Evolutionary conservation across 2,888 invertebrate genomes (phyloP).

Genomic region (Leucophora obtusa): DNA sequence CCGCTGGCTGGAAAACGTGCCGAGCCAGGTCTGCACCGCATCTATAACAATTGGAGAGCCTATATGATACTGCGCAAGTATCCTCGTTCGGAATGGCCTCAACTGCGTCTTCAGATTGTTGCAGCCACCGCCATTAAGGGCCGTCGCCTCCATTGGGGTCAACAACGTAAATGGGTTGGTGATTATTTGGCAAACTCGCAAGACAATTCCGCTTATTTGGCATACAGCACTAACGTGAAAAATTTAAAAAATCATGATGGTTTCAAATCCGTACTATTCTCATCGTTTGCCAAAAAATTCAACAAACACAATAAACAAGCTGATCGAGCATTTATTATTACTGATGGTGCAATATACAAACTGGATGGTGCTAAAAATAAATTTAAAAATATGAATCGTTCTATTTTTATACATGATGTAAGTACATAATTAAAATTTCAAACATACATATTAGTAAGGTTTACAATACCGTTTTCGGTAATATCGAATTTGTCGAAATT

Average conservation of each 20-base stretch:
- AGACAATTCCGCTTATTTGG: conserved; percentile 84
- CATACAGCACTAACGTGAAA: conserved; percentile 84
- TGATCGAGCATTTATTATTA: conserved; percentile 92
- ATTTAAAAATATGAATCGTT: conserved; percentile 92
- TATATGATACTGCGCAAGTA: conserved; percentile 90
- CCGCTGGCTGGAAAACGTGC: conserved; percentile 84
- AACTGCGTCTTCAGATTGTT: conserved; percentile 88
- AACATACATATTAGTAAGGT: too few relatives aligned
- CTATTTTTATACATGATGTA: conserved; percentile 88
- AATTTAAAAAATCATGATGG: conserved; percentile 84
- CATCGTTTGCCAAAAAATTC: conserved; percentile 77
- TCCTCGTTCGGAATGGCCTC: conserved; percentile 91
- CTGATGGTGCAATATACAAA: conserved; percentile 91
- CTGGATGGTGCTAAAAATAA: conserved; percentile 86
- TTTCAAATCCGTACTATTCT: conserved; percentile 81
- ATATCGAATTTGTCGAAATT: too few relatives aligned
- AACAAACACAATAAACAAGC: conserved; percentile 86
- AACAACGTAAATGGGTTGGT: conserved; percentile 88
- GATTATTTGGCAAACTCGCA: conserved; percentile 86
- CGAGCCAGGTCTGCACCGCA: conserved; percentile 81
- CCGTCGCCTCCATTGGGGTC: conserved; percentile 84
- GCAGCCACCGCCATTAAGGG: conserved; percentile 87
- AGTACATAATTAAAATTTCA: conserved; percentile 51
- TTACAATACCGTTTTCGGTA: too few relatives aligned
- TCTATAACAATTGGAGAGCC: conserved; percentile 92